phyloP scores from a whole-genome alignment of 2,797 vertebrate species.

The Malacoctenus gilli region DNA sequence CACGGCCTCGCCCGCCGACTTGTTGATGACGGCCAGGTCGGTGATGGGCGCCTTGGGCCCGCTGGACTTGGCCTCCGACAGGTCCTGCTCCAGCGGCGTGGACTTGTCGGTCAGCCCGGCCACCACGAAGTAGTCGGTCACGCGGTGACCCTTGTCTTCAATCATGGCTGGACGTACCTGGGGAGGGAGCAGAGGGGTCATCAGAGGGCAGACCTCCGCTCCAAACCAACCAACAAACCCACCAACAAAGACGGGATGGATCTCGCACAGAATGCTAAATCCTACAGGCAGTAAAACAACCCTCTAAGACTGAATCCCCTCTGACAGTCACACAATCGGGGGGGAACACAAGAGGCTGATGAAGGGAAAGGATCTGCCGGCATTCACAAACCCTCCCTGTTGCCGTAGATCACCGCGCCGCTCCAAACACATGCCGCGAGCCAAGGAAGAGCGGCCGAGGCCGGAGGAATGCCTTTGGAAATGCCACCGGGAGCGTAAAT shows the following conservation, averaged over 20 bases:
- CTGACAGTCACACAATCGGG: constrained; percentile 38
- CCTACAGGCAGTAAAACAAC: constrained; percentile 44
- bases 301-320: constrained; percentile 38
- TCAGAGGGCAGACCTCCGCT: constrained; percentile 28
- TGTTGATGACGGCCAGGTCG: constrained; percentile 94
- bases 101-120: constrained; percentile 95
- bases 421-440: constrained; percentile 40
- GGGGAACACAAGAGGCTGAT: constrained; percentile 27
- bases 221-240: too few species aligned
- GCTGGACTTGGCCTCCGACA: constrained; percentile 89
- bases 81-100: constrained; percentile 91
- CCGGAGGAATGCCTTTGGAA: constrained; percentile 69
- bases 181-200: constrained; percentile 11
- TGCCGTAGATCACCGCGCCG: constrained; percentile 56
- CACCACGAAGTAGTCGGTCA: constrained; percentile 98
- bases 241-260: too few species aligned
- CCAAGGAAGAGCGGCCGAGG: constrained; percentile 46
- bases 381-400: constrained; percentile 55
- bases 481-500: constrained; percentile 60
- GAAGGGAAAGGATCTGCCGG: constrained; percentile 41
- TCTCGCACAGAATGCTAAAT: constrained; percentile 61
- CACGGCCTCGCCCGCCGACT: constrained; percentile 90
- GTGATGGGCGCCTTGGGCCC: constrained; percentile 95
- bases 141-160: constrained; percentile 96
- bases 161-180: constrained; percentile 87